Conservation (phyloP, 2,113 vertebrate species). For the Psittacara wagleri region DNA sequence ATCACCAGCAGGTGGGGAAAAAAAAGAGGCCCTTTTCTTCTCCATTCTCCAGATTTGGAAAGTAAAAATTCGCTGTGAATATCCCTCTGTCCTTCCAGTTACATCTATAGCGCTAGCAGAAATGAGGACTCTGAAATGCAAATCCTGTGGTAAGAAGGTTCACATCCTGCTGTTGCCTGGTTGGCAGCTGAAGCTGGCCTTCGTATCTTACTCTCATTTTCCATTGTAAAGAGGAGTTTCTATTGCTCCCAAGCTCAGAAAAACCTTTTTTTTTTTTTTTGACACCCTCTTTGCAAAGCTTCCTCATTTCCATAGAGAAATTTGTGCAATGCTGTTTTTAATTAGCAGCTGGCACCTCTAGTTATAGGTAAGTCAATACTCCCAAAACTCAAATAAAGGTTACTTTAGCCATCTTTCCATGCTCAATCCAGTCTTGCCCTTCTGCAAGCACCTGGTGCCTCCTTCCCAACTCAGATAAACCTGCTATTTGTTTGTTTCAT, state of each 20-base stretch:
- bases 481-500: neutral
- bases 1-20: neutral
- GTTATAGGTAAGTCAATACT: slow-evolving; percentile 39
- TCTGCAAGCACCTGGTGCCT: neutral
- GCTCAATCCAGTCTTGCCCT: slow-evolving; percentile 8
- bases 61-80: neutral
- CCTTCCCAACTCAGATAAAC: neutral
- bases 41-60: neutral
- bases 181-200: neutral
- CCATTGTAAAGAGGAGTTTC: neutral
- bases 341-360: slow-evolving; percentile 2
- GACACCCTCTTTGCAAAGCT: neutral
- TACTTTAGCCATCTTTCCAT: slow-evolving; percentile 25
- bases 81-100: neutral
- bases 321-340: slow-evolving; percentile 9
- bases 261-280: neutral
- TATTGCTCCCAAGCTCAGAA: slow-evolving; percentile 9
- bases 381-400: slow-evolving; percentile 23
- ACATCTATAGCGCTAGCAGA: neutral
- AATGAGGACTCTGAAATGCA: neutral
- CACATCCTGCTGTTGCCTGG: neutral
- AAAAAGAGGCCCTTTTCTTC: neutral
- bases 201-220: neutral
- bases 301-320: slow-evolving; percentile 53
- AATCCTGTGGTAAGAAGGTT: neutral